Evolutionary conservation across 2,797 vertebrate species (phyloP).

Genomic region (Centropyge bicolor): DNA sequence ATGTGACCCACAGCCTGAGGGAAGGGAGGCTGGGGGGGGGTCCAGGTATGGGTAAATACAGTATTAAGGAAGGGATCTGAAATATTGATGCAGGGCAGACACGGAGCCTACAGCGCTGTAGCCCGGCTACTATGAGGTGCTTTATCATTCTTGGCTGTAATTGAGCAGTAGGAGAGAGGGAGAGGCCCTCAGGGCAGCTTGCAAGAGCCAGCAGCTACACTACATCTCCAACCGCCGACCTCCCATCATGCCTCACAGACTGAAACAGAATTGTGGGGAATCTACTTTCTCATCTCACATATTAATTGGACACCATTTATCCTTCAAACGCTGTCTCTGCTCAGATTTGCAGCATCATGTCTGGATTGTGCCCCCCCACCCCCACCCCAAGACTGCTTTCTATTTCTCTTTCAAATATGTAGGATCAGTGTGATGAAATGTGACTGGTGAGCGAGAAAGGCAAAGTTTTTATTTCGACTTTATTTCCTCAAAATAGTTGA

Average conservation of each 20-base stretch:
- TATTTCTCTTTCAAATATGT: constrained; percentile 10
- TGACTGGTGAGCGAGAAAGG: constrained; percentile 14
- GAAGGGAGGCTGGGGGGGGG: constrained; percentile 45
- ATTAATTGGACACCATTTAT: constrained; percentile 73
- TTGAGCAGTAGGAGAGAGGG: constrained; percentile 58
- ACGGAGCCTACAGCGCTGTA: constrained; percentile 60
- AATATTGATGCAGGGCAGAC: constrained; percentile 78
- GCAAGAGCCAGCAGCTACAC: constrained; percentile 59
- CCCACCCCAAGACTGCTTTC: background rate
- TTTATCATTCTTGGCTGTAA: constrained; percentile 74
- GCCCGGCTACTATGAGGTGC: constrained; percentile 48
- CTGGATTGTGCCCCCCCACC: background rate
- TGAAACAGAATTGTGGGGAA: constrained; percentile 49
- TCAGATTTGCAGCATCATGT: constrained; percentile 42
- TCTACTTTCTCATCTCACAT: constrained; percentile 46
- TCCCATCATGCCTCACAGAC: constrained; percentile 68
- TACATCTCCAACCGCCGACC: constrained; percentile 54
- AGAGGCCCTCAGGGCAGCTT: constrained; percentile 66
- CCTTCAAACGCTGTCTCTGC: constrained; percentile 56
- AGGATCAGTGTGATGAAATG: constrained; percentile 34
- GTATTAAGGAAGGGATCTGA: constrained; percentile 66
- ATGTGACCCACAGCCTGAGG: constrained; percentile 48
- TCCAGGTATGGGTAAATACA: constrained; percentile 72
- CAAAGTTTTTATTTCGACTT: constrained; percentile 43
- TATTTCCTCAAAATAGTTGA: constrained; percentile 31